Base-by-base conservation (phyloP, 2,797 vertebrate genomes). In the Gadopsis bispinosus region DNA sequence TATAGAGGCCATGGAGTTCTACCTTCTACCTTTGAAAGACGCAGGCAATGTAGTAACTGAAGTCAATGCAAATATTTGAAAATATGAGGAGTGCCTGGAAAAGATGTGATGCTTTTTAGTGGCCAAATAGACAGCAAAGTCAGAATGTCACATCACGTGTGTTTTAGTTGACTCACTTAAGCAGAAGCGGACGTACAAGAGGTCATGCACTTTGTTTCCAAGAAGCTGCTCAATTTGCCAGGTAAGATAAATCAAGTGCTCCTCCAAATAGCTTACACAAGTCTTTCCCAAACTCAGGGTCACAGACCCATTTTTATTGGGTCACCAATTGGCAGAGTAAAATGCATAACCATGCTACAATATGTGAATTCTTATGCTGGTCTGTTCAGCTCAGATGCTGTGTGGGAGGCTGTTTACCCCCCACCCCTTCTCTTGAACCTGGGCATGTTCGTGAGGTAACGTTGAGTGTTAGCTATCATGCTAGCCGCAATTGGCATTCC, bases 1-100 rank as follows among this genome's bases (percentile, higher is more conserved):
- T 69, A 80, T 69, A 74, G 79, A 80, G 81, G 74, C 76, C 37
- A 43, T 72, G 55, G 45, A 69, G 41, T 31, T 66, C 9, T 67
- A 60, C 62, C 6, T 17, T 58, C 39, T 35, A n/a, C 31, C 22
- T 45, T 63, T 64, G 19, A 63, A 22, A 73, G 45, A 60, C 63
- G 54, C 47, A 58, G 69, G 65, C 48, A 7, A 37, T 43, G 9
- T 20, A 51, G 22, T 1, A 43, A 39, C 26, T 63, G 56, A 61
- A 20, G 33, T 51, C 37, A 45, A 4, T 20, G 31, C 62, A 76
- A 74, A 69, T 59, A 63, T 72, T 60, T 79, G 51, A 79, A 64
- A 56, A 20, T 19, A 58, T 22, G 39, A 66, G 63, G 63, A 80
- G 59, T 0, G 16, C 75, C n/a, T n/a, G 5, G 43, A 45, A 39